These are phyloP conservation scores for Scolopax bukidnonensis DNA, from an alignment of 2,797 vertebrate genomes.

Conservation along the genomic window DNA sequence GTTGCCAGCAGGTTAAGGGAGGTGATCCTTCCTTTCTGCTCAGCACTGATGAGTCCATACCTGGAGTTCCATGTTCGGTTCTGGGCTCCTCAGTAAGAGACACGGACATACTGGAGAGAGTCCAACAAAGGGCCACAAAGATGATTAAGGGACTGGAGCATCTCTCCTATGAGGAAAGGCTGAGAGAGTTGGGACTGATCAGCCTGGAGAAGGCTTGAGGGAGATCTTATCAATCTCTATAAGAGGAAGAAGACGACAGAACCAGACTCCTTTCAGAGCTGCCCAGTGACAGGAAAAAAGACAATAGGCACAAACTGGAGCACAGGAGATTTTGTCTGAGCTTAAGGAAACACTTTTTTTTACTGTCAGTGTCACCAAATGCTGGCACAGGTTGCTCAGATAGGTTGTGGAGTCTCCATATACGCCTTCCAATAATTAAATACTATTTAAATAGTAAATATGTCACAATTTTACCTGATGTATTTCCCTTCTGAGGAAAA, in stretches of 20 bases:
- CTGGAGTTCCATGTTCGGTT: background rate
- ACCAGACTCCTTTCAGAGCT: background rate
- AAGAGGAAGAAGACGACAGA: background rate
- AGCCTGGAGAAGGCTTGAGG: background rate
- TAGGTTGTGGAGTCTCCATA: background rate
- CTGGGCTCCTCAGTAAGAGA: background rate
- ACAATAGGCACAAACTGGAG: background rate
- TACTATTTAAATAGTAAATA: background rate
- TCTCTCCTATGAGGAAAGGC: background rate
- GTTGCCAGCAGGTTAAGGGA: background rate
- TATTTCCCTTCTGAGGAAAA: slow-evolving; percentile 17
- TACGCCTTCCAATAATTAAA: background rate
- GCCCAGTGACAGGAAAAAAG: background rate
- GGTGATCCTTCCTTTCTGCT: background rate
- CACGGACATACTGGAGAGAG: background rate
- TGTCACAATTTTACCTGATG: background rate
- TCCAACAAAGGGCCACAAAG: background rate
- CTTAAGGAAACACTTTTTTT: background rate
- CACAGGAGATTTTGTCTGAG: background rate
- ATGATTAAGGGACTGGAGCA: background rate
- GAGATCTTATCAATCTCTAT: background rate
- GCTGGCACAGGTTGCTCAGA: background rate
- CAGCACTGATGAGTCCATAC: too few relatives aligned
- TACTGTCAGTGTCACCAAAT: background rate
- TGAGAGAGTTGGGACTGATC: background rate